Percentiles rank a stretch among this genome's conserved stretches.
phyloP scores from a whole-genome alignment of 1,140 invertebrate genomes.

The Drosophila pandora region DNA sequence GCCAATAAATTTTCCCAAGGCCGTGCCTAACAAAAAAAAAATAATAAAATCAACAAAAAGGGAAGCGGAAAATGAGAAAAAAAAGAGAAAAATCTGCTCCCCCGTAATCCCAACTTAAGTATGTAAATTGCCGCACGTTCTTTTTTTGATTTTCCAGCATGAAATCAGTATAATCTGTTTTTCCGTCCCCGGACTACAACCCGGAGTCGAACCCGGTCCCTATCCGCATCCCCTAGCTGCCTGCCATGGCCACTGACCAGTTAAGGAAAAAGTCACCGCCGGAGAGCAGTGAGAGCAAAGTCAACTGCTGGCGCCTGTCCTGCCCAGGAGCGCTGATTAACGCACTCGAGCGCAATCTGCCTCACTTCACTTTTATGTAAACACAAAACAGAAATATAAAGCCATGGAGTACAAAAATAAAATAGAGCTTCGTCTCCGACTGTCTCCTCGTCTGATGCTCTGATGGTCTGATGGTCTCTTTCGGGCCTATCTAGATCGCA shows the following conservation, averaged over 20 bases:
- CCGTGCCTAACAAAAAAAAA: slow-evolving; percentile 32
- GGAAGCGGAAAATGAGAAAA: slow-evolving; percentile 3
- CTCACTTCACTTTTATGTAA: slow-evolving; percentile 81
- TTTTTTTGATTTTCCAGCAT: slow-evolving; percentile 81
- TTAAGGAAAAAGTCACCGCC: slow-evolving; percentile 58
- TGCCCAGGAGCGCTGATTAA: slow-evolving; percentile 76
- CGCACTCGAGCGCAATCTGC: slow-evolving; percentile 80
- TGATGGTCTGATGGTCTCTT: slow-evolving; percentile 33
- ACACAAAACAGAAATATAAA: slow-evolving; percentile 81
- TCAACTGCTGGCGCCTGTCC: slow-evolving; percentile 33
- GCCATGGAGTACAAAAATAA: slow-evolving; percentile 68
- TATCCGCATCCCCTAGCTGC: slow-evolving; percentile 2
- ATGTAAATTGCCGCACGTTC: slow-evolving; percentile 81
- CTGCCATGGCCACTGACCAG: slow-evolving; percentile 27
- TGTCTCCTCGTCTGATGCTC: slow-evolving; percentile 13
- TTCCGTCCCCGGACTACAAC: slow-evolving; percentile 32
- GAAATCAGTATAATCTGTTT: slow-evolving; percentile 81
- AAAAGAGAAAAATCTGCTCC: slow-evolving; percentile 25
- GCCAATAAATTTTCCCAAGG: slow-evolving; percentile 69
- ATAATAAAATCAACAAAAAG: slow-evolving; percentile 13
- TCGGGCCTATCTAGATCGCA: slow-evolving; percentile 35
- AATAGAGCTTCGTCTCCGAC: slow-evolving; percentile 59
- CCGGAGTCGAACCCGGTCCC: not conserved
- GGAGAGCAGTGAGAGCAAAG: slow-evolving; percentile 49
- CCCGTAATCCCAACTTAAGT: slow-evolving; percentile 67